These are phyloP conservation scores for Hafferia zeledoni DNA, from an alignment of 2,797 vertebrate genomes.

Conservation along the genomic window DNA sequence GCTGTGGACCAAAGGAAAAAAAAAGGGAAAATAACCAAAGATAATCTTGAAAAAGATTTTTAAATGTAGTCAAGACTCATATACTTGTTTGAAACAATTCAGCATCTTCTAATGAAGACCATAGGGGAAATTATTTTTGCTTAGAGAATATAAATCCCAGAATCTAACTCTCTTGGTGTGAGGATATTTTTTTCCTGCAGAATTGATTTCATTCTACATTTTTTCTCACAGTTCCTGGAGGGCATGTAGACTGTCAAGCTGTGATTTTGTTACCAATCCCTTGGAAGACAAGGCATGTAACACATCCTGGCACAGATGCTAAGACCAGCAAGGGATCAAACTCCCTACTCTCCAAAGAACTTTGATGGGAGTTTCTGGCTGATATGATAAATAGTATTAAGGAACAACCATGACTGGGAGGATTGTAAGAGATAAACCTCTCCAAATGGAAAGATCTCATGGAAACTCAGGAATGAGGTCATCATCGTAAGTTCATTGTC, in stretches of 20 bases:
- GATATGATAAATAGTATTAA: not conserved
- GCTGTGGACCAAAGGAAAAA: constrained; percentile 65
- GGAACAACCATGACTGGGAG: not conserved
- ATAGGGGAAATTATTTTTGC: not conserved
- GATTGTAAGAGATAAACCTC: not conserved
- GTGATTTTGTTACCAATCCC: not conserved
- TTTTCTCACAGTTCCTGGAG: not conserved
- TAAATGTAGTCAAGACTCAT: not conserved
- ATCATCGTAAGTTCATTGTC: not conserved
- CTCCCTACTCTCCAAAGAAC: not conserved
- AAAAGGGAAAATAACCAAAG: not conserved
- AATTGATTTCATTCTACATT: not conserved
- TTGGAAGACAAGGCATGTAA: not conserved
- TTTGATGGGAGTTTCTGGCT: not conserved
- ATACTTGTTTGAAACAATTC: not conserved
- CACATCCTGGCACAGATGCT: not conserved
- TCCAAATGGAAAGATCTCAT: not conserved
- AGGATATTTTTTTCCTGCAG: not conserved
- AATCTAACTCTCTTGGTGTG: not conserved
- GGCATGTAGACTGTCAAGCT: not conserved
- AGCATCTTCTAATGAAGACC: not conserved
- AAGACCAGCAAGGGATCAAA: not conserved
- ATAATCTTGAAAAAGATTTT: not conserved
- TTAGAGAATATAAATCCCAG: not conserved
- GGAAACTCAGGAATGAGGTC: not conserved